Conservation (phyloP, 1,140 invertebrate genomes). For the Hypsibius dujardini region DNA sequence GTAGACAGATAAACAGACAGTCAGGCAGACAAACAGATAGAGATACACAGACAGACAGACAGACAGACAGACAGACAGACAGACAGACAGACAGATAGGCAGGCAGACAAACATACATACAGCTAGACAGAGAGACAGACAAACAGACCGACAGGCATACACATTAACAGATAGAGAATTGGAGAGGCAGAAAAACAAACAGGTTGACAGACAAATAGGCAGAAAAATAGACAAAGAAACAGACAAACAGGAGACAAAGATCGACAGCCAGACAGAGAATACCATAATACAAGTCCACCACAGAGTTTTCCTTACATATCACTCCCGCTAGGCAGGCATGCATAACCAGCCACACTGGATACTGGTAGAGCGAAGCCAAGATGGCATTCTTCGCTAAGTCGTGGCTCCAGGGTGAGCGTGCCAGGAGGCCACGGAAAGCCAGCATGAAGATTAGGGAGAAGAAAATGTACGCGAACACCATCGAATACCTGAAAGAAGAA, state of each 20-base stretch:
- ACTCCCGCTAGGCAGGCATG: conserved; percentile 78
- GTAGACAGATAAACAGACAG: too few species aligned
- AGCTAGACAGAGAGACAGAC: too few species aligned
- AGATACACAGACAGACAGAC: conserved; percentile 20
- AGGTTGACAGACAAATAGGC: too few species aligned
- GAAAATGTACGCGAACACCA: conserved; percentile 79
- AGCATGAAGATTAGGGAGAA: conserved; percentile 62
- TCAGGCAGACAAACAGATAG: conserved; percentile 20
- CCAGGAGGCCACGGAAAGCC: conserved; percentile 50
- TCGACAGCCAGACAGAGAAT: too few species aligned
- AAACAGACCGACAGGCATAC: not conserved
- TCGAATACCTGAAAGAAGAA: conserved; percentile 66
- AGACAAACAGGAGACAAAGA: too few species aligned
- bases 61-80: not conserved
- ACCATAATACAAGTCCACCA: too few species aligned
- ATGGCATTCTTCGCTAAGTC: conserved; percentile 51
- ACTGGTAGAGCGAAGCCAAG: conserved; percentile 83
- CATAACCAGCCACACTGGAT: conserved; percentile 65
- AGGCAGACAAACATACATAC: too few species aligned
- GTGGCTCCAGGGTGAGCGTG: conserved; percentile 46
- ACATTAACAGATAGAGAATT: conserved; percentile 5
- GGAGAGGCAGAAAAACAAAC: not conserved
- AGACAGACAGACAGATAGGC: too few species aligned
- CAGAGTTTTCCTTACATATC: conserved; percentile 50
- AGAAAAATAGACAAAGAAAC: too few species aligned